phyloP scores from a whole-genome alignment of 1,140 invertebrate genomes.

The Coelopa frigida region DNA sequence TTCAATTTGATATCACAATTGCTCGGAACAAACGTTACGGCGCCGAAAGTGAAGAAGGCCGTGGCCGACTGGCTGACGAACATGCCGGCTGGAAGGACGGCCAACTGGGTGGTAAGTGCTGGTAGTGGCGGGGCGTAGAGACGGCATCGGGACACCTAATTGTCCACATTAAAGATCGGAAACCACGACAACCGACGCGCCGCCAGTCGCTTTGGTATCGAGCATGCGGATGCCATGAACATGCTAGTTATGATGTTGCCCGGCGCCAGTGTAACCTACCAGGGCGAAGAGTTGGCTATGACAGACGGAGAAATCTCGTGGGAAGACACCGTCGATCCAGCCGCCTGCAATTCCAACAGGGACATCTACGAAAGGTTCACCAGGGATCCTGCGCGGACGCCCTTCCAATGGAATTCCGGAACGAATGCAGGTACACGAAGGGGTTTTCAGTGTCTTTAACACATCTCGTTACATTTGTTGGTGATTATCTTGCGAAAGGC shows the following conservation, averaged over 20 bases:
- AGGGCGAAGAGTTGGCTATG: slow-evolving; percentile 59
- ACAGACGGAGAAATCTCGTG: slow-evolving; percentile 52
- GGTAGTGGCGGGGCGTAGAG: no score
- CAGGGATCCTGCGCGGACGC: slow-evolving; percentile 62
- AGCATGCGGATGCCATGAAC: slow-evolving; percentile 57
- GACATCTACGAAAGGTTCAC: slow-evolving; percentile 45
- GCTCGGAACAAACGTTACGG: slow-evolving; percentile 46
- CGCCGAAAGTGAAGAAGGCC: slow-evolving; percentile 47
- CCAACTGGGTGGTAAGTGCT: slow-evolving; percentile 61
- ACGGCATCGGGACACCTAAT: no score
- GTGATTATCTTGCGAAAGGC: no score
- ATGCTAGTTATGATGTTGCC: slow-evolving; percentile 63
- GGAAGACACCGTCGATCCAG: slow-evolving; percentile 48
- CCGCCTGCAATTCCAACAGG: slow-evolving; percentile 49
- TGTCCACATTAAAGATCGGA: slow-evolving; percentile 54
- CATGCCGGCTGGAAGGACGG: slow-evolving; percentile 51
- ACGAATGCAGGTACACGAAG: slow-evolving; percentile 33
- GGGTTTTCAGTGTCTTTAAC: no score
- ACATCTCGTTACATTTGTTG: no score
- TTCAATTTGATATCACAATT: slow-evolving; percentile 50
- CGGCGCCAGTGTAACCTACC: slow-evolving; percentile 66
- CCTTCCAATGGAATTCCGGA: slow-evolving; percentile 66
- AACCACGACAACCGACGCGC: slow-evolving; percentile 59
- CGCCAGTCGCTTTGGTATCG: slow-evolving; percentile 51
- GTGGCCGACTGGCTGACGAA: slow-evolving; percentile 52